Evolutionary conservation across 2,888 invertebrate species (phyloP).

Genomic region (Druceiella hillmani): DNA sequence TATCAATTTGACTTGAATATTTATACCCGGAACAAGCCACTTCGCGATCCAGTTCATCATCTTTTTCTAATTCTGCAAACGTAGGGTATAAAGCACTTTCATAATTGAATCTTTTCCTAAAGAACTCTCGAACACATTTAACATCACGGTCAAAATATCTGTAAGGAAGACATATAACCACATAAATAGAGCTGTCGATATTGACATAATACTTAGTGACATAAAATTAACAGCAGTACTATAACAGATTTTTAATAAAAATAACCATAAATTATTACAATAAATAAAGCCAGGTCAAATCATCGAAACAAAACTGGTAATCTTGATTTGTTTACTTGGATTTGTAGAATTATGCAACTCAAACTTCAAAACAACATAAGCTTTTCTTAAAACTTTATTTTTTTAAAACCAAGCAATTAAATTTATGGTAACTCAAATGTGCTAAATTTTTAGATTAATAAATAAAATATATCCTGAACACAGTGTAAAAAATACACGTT

Average conservation of each 20-base stretch:
- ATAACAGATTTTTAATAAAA: slow-evolving; percentile 1
- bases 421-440: too few relatives aligned
- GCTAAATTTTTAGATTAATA: too few relatives aligned
- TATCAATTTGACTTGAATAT: slow-evolving; percentile 76
- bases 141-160: slow-evolving; percentile 96
- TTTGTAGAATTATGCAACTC: too few relatives aligned
- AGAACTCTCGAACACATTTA: slow-evolving; percentile 84
- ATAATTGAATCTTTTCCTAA: slow-evolving; percentile 81
- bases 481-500: too few relatives aligned
- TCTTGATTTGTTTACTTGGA: too few relatives aligned
- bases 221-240: slow-evolving; percentile 1
- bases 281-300: too few relatives aligned
- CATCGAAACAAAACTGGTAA: too few relatives aligned
- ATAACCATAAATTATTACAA: slow-evolving; percentile 1
- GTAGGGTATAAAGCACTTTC: slow-evolving; percentile 78
- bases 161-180: background rate
- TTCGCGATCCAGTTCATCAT: slow-evolving; percentile 81
- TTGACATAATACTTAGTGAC: background rate
- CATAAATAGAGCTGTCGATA: slow-evolving; percentile 3
- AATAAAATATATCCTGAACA: too few relatives aligned
- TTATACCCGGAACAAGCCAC: slow-evolving; percentile 91
- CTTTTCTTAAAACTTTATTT: too few relatives aligned
- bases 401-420: too few relatives aligned
- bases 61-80: slow-evolving; percentile 70
- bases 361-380: too few relatives aligned